Evolutionary conservation across 2,797 vertebrate species (phyloP).

Genomic region (Garrulus glandarius): DNA sequence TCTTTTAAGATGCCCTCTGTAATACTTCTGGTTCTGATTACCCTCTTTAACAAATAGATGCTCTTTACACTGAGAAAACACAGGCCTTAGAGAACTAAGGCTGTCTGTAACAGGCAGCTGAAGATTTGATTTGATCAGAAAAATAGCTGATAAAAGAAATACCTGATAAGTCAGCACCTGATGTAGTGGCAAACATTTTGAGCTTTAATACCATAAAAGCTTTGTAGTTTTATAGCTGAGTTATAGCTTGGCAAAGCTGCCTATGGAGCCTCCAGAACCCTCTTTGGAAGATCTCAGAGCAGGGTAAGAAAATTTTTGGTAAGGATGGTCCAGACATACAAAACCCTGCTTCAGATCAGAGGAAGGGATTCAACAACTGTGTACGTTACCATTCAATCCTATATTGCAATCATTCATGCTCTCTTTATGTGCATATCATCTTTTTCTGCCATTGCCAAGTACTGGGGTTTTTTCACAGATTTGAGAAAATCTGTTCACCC

Average conservation of each 20-base stretch:
- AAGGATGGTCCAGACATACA: not conserved
- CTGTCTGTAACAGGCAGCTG: not conserved
- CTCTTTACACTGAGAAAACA: not conserved
- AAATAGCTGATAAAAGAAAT: not conserved
- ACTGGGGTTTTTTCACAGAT: not conserved
- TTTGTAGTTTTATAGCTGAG: not conserved
- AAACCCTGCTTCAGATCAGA: not conserved
- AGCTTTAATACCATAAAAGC: not conserved
- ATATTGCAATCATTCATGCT: rapidly evolving
- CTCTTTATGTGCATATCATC: not conserved
- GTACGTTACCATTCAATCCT: not conserved
- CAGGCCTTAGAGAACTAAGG: not conserved
- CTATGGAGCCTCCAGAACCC: not conserved
- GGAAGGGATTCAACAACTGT: not conserved
- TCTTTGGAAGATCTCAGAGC: not conserved
- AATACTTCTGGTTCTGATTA: not conserved
- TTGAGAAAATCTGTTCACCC: not conserved
- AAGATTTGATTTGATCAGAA: not conserved
- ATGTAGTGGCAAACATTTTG: not conserved
- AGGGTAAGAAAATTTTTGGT: not conserved
- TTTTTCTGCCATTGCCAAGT: not conserved
- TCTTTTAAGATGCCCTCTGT: not conserved
- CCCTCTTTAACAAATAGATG: not conserved
- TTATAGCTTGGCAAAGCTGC: not conserved
- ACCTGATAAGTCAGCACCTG: not conserved